phyloP scores from a whole-genome alignment of 2,113 vertebrate species.

The Struthidea cinerea region DNA sequence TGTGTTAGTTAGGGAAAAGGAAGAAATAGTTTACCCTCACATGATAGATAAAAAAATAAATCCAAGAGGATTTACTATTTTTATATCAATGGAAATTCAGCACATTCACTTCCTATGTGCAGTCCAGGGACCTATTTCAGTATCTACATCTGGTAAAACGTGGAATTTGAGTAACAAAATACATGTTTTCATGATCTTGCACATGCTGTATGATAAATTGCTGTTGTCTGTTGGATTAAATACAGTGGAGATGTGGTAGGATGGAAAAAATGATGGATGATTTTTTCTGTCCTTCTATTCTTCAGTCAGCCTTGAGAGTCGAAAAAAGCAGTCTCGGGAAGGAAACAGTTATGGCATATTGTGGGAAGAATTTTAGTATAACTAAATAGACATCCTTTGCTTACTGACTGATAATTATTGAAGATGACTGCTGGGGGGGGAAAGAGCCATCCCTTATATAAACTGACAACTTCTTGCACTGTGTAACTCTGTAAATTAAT shows the following conservation, averaged over 20 bases:
- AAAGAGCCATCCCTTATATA: not conserved
- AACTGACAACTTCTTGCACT: not conserved
- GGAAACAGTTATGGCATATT: not conserved
- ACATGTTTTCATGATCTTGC: accelerated
- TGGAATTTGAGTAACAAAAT: not conserved
- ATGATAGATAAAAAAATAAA: not conserved
- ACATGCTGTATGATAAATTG: not conserved
- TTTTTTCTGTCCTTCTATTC: not conserved
- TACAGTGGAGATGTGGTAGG: not conserved
- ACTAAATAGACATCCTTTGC: not conserved
- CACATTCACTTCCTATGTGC: not conserved
- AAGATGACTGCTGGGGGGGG: not conserved
- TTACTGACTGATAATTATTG: not conserved
- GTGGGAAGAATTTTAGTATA: not conserved
- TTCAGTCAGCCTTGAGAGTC: not conserved
- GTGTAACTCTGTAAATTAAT: not conserved
- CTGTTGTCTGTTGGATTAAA: not conserved
- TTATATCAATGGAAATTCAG: not conserved
- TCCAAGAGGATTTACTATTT: not conserved
- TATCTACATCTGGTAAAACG: not conserved
- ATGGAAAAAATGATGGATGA: not conserved
- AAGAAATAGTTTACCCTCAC: not conserved
- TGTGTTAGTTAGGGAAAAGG: not conserved
- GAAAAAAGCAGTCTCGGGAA: not conserved
- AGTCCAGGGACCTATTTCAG: not conserved